A percentile compares a stretch with the other conserved stretches of the same genome.
These are phyloP conservation scores for Sycophila sp. DNA, from an alignment of 1,140 invertebrate species.

Conservation along the genomic window DNA sequence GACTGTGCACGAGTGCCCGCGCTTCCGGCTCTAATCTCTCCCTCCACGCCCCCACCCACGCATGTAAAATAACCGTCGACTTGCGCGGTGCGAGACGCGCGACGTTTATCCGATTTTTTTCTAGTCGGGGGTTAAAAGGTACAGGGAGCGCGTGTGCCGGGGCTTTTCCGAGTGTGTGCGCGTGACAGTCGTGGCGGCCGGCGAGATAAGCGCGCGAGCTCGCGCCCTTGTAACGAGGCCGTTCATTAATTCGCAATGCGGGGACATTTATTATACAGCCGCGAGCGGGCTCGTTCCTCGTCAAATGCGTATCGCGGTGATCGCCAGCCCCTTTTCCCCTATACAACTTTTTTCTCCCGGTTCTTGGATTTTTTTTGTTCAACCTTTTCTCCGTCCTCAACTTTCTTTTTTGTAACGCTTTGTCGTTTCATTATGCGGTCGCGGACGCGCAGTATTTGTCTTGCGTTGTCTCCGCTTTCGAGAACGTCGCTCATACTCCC, in stretches of 20 bases:
- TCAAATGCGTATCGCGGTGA: not conserved
- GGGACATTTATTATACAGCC: constrained; percentile 42
- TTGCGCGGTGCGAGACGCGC: too few relatives aligned
- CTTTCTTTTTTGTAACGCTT: not conserved
- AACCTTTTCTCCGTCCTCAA: not conserved
- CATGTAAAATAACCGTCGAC: too few relatives aligned
- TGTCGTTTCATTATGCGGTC: too few relatives aligned
- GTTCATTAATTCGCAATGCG: constrained; percentile 45
- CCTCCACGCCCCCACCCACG: not conserved
- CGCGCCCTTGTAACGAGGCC: constrained; percentile 28
- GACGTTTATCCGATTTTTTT: too few relatives aligned
- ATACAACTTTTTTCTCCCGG: constrained; percentile 35
- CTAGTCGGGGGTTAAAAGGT: too few relatives aligned
- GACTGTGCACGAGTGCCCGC: not conserved
- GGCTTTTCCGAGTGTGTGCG: constrained; percentile 1
- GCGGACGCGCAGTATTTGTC: too few relatives aligned
- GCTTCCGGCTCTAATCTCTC: not conserved
- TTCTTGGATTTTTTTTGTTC: not conserved
- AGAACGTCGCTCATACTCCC: too few relatives aligned
- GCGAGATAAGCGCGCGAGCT: constrained; percentile 34
- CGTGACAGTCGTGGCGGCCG: not conserved
- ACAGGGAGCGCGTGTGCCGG: not conserved
- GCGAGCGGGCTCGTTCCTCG: constrained; percentile 15
- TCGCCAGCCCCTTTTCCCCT: too few relatives aligned
- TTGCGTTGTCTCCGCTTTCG: too few relatives aligned